Evolutionary conservation across 2,113 vertebrate genomes (phyloP), one percentile per base, ranked within the genome.

Genomic region (Felis chaus): DNA sequence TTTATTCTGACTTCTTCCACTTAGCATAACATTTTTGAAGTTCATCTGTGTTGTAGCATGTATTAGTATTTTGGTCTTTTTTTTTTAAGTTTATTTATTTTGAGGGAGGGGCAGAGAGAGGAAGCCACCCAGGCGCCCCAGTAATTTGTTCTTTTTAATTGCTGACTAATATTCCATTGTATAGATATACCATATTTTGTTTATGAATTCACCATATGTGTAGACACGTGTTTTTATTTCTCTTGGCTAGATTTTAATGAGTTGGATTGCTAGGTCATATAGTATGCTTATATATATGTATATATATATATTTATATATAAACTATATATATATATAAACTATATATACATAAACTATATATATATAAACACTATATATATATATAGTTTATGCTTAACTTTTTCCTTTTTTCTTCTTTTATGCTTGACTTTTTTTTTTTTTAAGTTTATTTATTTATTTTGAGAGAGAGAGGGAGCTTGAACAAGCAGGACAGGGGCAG

Each of bases 141-240:
- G 4, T 89, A 87, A 50, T 73, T 84, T 89, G 50, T 95, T 87
- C 68, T 95, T 92, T 95, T 91, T 55, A 18, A 88, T 92, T 89
- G 50, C 29, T 36, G 31, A 84, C 23, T 76, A 83, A 25, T 92
- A 45, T 63, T 95, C 76, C 36, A 19, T 68, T 93, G 7, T 41
- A 87, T 61, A 53, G 36, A 33, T 94, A 48, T 48, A 27, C 45
- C 27, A 36, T 15, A 63, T 92, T 95, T 86, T 87, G 55, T 92
- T 89, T 80, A 90, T 66, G 61, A 91, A 92, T 85, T 94, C 48
- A 68, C 23, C 25, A 23, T 85, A 63, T 41, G 23, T 84, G 65
- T 80, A 23, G 19, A 68, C 21, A 36, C 63, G 57, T 61, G 25
- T 92, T 95, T 90, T 88, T 80, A 84, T 84, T 95, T 96, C n/a